Percentiles rank a stretch among this genome's conserved stretches.
Conservation (phyloP, 2,113 vertebrate genomes). For the Phrynosoma platyrhinos region DNA sequence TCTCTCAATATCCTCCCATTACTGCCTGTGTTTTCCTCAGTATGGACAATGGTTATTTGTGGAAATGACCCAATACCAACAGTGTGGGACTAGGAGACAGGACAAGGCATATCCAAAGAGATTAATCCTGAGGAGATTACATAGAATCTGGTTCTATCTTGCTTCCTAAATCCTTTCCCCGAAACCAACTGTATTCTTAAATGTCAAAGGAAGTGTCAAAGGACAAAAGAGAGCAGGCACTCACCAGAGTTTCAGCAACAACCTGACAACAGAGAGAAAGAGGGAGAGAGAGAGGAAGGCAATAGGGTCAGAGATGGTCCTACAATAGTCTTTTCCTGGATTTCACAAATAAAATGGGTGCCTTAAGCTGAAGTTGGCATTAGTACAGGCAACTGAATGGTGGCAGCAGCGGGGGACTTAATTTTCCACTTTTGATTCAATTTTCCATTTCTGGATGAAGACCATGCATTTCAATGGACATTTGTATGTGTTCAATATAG, state of each 20-base stretch:
- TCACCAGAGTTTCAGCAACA: slow-evolving; percentile 85
- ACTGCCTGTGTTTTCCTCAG: too few relatives aligned
- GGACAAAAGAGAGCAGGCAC: slow-evolving; percentile 58
- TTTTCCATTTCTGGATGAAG: not conserved
- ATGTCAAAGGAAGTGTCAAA: not conserved
- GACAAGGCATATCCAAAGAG: not conserved
- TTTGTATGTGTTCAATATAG: not conserved
- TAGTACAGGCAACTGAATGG: not conserved
- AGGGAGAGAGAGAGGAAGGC: slow-evolving; percentile 67
- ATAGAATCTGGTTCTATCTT: not conserved
- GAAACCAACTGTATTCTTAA: not conserved
- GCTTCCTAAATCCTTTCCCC: not conserved
- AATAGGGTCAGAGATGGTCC: slow-evolving; percentile 71
- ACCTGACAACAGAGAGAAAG: slow-evolving; percentile 77
- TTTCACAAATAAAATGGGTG: not conserved
- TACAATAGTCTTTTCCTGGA: slow-evolving; percentile 14
- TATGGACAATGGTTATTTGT: not conserved
- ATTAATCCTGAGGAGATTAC: not conserved
- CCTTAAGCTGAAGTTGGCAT: not conserved
- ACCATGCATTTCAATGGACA: not conserved
- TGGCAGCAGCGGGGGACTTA: not conserved
- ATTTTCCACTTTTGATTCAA: not conserved
- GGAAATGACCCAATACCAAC: too few relatives aligned
- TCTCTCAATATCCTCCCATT: not conserved
- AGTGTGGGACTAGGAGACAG: too few relatives aligned